phyloP scores from a whole-genome alignment of 2,113 vertebrate species.

The Otolemur garnettii region DNA sequence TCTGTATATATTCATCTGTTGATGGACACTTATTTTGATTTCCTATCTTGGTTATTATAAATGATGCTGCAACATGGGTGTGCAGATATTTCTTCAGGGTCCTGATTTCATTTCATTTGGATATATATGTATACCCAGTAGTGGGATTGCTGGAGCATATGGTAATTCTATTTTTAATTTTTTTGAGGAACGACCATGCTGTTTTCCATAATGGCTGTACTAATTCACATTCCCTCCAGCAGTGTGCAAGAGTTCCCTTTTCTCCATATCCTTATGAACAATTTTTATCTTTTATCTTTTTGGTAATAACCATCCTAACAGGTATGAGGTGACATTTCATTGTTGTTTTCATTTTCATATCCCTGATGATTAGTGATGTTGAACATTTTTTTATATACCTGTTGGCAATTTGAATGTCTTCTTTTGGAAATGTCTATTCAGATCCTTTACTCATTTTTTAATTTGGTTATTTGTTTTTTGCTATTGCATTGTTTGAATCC shows the following conservation, averaged over 20 bases:
- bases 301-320: background rate
- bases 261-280: background rate
- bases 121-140: background rate
- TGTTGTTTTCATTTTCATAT: background rate
- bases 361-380: background rate
- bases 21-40: background rate
- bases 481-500: background rate
- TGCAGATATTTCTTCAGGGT: background rate
- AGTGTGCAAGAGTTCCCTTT: background rate
- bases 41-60: background rate
- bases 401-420: background rate
- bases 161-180: background rate
- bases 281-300: background rate
- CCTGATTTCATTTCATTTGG: background rate
- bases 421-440: background rate
- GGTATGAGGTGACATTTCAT: background rate
- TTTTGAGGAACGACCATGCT: background rate
- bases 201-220: background rate
- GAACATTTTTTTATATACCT: background rate
- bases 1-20: background rate
- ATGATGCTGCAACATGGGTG: background rate
- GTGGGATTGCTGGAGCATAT: background rate
- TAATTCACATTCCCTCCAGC: background rate
- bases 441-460: background rate
- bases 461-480: background rate